Base-by-base conservation (phyloP, 1,140 invertebrate species). In the Orchesella cincta region DNA sequence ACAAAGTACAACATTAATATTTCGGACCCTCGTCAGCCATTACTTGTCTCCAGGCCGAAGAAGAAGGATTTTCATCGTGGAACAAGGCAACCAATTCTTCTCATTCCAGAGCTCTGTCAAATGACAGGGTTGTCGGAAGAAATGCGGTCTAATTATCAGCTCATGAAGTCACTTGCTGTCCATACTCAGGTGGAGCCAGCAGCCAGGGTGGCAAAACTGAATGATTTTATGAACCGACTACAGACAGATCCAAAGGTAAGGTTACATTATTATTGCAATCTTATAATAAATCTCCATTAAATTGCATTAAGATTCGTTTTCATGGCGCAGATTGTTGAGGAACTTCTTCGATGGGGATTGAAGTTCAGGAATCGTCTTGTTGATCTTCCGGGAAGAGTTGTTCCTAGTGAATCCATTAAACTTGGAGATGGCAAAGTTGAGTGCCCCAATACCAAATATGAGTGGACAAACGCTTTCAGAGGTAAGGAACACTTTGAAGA, bases 341-440 rank as follows among this genome's bases (percentile, higher is more conserved):
- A 95, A 70, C 86, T 98, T n/a, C 83, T 85, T 0, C 89, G 90
- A 39, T 98, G 96, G 96, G 95, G 95, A 1, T 85, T 98, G 0
- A 84, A 84, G 26, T 83, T 98, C 1, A 89, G 88, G 0, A 83
- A 86, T 0, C 88, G 89, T 8, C 88, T 90, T 0, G 82, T 92
- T 0, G 84, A 87, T 76, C 84, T 92, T 3, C 83, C 86, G 0
- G 94, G 90, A 0, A 84, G 95, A 28, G 85, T 88, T 39, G 79
- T 96, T 8, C 85, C 86, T 0, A 85, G 88, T 0, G 93, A 96
- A 83, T 83, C 84, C 0, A 88, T 97, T 8, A 83, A 85, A 36
- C 93, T 95, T 84, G 90, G 91, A 0, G 83, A 89, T 67, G 83
- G 86, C 18, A 80, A 84, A 23, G 83, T 79, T 39, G 0, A 92